Base-by-base conservation (phyloP, 2,113 vertebrate genomes). In the Sisor rabdophorus region DNA sequence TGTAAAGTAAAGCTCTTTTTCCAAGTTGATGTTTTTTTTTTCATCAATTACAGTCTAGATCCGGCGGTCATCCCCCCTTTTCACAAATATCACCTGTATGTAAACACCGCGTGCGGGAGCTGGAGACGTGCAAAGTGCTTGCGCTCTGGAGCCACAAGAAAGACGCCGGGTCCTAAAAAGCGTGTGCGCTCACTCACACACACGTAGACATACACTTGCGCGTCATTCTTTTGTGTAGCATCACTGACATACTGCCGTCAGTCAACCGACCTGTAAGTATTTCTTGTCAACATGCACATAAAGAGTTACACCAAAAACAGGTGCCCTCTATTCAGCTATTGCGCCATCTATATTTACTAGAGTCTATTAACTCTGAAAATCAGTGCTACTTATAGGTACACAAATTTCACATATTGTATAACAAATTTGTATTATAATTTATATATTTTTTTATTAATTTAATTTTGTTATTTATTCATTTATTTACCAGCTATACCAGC, bases 31-130 rank as follows among this genome's bases (percentile, higher is more conserved):
- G 1, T 28, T 17, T 22, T 20, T 53, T 48, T 32, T 11, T 70
- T 70, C 10, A 7, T 44, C 17, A 50, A 4, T 68, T 32, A 17
- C 16, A 48, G 15, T 11, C 15, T 47, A 52, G 47, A 16, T 52
- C 47, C 8, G 1, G 64, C 15, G 36, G 48, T 0, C 40, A 13
- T 50, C 47, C 47, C 2, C 22, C 2, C 24, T 70, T 15, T 11
- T 10, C 48, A 70, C 48, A 32, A 26, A 70, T 8, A 13, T 36
- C 67, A 70, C 68, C 68, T 70, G 68, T 70, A 70, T 53, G 48
- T 48, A 52, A n/a, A 5, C 11, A 17, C 5, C 28, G 48, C 68
- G 47, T 26, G 26, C 48, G 11, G 2, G 26, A 69, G 48, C 47
- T 9, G 2, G n/a, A 16, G 47, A 22, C 7, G 40, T 26, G 40